Evolutionary conservation across 35 echinoderm and acorn worm genomes (phyloP), one percentile per base, ranked within the genome.

Genomic region (Apostichopus parvimensis): DNA sequence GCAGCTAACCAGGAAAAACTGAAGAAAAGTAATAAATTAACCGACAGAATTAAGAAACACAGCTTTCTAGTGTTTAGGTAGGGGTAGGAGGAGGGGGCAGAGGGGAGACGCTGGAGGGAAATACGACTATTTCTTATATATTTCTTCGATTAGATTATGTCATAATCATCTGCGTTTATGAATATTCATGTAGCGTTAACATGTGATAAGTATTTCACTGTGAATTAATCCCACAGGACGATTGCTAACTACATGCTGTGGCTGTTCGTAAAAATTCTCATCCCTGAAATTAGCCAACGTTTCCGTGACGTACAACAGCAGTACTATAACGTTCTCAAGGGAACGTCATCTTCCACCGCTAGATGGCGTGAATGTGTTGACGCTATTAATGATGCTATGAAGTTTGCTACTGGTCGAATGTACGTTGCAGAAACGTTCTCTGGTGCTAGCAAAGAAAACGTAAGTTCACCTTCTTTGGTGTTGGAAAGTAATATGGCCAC

Each of bases 191-290:
- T 0, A 0, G 26, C 6, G 23, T 26, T n/a, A 66, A 9, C 77
- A 25, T 90, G 7, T 21, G 58, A 8, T 61, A 11, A 61, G 1
- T 61, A 61, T 61, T 0, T 61, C 58, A 61, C 2, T 61, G 12
- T 61, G 12, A 8, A 61, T 61, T 61, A 61, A 9, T 90, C 24
- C 21, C 14, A 26, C 56, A 95, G 95, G 56, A 85, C 89, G 52
- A 13, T 95, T 1, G 88, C 80, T 20, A 97, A 97, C 62, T 97
- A 97, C 82, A 90, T 97, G 59, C 45, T 97, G 21, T 97, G 95
- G 95, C 70, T 91, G 15, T 82, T 94, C 10, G 87, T 87, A 1
- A 93, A 91, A 61, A 26, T 15, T 7, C 76, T 91, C 12, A 88
- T 97, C 6, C 71, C 65, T 9, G 88, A 93, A 56, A 93, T 97